Conservation (phyloP, 1,140 invertebrate genomes). For the Drosophila miranda region DNA sequence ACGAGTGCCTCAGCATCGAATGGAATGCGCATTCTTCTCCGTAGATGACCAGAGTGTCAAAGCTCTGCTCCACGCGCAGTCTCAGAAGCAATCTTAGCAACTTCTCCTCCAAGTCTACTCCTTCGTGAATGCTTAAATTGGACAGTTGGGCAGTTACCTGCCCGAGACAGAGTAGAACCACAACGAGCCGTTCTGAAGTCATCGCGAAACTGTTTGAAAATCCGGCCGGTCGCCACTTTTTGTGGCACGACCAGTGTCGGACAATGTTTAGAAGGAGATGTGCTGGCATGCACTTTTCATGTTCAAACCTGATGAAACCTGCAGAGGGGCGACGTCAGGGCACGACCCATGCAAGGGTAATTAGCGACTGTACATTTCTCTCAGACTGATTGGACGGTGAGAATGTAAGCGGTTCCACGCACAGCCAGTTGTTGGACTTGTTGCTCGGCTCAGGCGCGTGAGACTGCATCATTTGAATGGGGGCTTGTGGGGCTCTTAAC, state of each 20-base stretch:
- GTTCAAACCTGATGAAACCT: slow-evolving; percentile 6
- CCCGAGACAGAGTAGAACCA: slow-evolving; percentile 18
- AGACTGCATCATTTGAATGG: slow-evolving; percentile 46
- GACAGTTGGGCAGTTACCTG: slow-evolving; percentile 5
- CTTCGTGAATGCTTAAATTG: not conserved
- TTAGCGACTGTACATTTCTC: slow-evolving; percentile 45
- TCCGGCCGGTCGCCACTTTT: not conserved
- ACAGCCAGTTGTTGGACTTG: slow-evolving; percentile 25
- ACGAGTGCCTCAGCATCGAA: slow-evolving; percentile 18
- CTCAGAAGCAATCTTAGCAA: slow-evolving; percentile 23
- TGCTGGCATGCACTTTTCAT: slow-evolving; percentile 39
- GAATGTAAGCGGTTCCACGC: slow-evolving; percentile 14
- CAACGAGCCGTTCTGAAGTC: slow-evolving; percentile 10
- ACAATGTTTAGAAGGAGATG: not conserved
- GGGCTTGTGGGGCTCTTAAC: slow-evolving; percentile 42
- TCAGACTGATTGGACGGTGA: slow-evolving; percentile 3
- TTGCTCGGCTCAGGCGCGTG: slow-evolving; percentile 21
- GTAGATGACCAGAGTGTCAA: slow-evolving; percentile 42
- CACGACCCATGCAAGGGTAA: slow-evolving; percentile 17
- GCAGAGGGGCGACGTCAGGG: not conserved
- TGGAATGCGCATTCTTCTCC: slow-evolving; percentile 48
- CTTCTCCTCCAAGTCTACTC: not conserved
- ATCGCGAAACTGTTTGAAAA: slow-evolving; percentile 40
- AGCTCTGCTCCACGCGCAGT: slow-evolving; percentile 39
- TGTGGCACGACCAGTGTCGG: not conserved